Evolutionary conservation across 37 sponge, comb jelly and placozoan genomes (phyloP).

Genomic region (Mnemiopsis leidyi): DNA sequence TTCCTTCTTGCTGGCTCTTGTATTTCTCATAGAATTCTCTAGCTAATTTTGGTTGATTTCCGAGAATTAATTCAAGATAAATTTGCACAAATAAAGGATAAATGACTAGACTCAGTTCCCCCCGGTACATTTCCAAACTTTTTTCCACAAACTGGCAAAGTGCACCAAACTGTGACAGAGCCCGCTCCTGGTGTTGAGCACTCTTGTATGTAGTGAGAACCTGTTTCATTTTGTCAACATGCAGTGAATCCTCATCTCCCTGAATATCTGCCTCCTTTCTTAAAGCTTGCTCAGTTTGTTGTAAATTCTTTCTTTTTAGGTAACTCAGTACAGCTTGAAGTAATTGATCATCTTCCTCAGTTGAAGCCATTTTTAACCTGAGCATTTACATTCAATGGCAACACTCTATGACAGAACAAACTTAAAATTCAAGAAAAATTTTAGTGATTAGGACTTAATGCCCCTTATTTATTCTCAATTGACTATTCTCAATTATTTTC

Average conservation of each 20-base stretch:
- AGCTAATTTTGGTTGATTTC: conserved; percentile 28
- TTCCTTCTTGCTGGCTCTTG: conserved; percentile 41
- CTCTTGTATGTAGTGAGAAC: conserved; percentile 57
- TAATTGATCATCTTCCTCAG: conserved; percentile 30
- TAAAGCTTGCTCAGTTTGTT: conserved; percentile 1
- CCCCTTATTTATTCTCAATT: too few species aligned
- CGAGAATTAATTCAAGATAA: conserved; percentile 20
- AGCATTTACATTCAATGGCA: too few species aligned
- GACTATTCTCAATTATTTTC: too few species aligned
- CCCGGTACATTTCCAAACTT: conserved; percentile 59
- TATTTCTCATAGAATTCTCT: conserved; percentile 51
- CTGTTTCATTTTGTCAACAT: conserved; percentile 58
- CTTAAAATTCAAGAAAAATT: not conserved
- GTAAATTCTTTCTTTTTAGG: conserved; percentile 52
- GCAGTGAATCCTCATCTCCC: conserved; percentile 52
- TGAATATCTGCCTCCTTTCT: conserved; percentile 62
- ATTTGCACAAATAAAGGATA: conserved; percentile 63
- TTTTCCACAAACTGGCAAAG: conserved; percentile 60
- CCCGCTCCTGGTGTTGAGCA: conserved; percentile 52
- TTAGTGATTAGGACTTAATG: not conserved
- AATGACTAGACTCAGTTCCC: conserved; percentile 48
- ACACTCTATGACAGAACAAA: not conserved
- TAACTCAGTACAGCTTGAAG: conserved; percentile 44
- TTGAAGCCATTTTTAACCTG: too few species aligned
- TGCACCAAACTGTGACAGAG: conserved; percentile 57